Conservation (phyloP, 2,113 vertebrate genomes). For the Gymnogyps californianus region DNA sequence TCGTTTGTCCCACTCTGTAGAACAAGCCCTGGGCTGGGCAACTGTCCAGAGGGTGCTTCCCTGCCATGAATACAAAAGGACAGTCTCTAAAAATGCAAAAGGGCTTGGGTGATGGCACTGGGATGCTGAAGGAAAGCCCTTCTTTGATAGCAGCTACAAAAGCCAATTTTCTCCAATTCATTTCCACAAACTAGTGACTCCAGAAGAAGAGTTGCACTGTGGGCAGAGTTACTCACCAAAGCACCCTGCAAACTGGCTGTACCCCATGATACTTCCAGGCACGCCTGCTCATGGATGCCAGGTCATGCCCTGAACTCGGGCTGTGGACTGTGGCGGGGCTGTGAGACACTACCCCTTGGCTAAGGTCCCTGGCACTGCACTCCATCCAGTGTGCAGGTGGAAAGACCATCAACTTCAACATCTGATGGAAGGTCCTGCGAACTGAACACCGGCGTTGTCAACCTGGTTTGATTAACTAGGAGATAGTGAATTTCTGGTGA, state of each 20-base stretch:
- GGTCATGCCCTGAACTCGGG: neutral
- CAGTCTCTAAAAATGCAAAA: neutral
- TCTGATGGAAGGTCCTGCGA: neutral
- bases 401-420: neutral
- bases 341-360: neutral
- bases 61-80: neutral
- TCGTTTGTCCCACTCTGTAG: neutral
- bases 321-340: neutral
- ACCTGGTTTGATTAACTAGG: neutral
- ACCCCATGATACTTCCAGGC: neutral
- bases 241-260: neutral
- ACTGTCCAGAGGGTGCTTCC: neutral
- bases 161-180: neutral
- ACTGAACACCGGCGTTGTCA: neutral
- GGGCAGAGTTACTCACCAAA: neutral
- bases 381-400: neutral
- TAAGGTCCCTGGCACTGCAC: neutral
- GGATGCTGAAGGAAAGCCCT: neutral
- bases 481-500: neutral
- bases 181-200: neutral
- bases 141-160: neutral
- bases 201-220: neutral
- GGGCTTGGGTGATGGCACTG: neutral
- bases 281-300: neutral
- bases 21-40: neutral